Conservation (phyloP, 2,797 vertebrate genomes). For the Macroramphosus scolopax region DNA sequence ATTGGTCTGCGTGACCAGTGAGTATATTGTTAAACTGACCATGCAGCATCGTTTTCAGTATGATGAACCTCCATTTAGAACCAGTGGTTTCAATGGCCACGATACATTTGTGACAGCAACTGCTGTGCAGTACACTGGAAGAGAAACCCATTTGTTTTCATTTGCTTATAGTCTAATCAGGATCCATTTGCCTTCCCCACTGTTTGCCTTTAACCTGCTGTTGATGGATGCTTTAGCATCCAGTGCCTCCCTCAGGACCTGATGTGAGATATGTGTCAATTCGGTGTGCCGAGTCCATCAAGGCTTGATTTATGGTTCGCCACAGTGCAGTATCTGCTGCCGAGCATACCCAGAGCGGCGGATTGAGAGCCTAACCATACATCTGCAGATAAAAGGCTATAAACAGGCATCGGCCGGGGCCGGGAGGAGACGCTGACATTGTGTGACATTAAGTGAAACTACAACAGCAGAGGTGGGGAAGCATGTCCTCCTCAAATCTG, state of each 20-base stretch:
- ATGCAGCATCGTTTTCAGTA: too few species aligned
- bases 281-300: slow-evolving; percentile 28
- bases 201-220: slow-evolving; percentile 43
- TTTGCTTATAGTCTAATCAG: slow-evolving; percentile 24
- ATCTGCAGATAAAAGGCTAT: slow-evolving; percentile 18
- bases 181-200: slow-evolving; percentile 22
- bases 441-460: slow-evolving; percentile 12
- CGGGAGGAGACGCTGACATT: background rate
- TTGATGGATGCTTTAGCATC: slow-evolving; percentile 36
- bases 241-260: slow-evolving; percentile 15
- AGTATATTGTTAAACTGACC: too few species aligned
- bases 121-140: too few species aligned
- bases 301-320: slow-evolving; percentile 38
- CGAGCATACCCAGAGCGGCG: slow-evolving; percentile 5
- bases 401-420: background rate
- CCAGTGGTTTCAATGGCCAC: too few species aligned
- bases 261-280: slow-evolving; percentile 41
- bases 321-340: slow-evolving; percentile 5
- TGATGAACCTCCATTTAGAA: too few species aligned
- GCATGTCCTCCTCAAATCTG: slow-evolving; percentile 9
- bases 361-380: slow-evolving; percentile 8
- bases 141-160: slow-evolving; percentile 18
- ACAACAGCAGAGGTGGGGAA: background rate
- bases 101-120: too few species aligned
- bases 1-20: too few species aligned